A percentile compares a stretch with the other conserved stretches of the same genome.
phyloP scores from a whole-genome alignment of 1,140 invertebrate species.

The Sarcophaga bullata region DNA sequence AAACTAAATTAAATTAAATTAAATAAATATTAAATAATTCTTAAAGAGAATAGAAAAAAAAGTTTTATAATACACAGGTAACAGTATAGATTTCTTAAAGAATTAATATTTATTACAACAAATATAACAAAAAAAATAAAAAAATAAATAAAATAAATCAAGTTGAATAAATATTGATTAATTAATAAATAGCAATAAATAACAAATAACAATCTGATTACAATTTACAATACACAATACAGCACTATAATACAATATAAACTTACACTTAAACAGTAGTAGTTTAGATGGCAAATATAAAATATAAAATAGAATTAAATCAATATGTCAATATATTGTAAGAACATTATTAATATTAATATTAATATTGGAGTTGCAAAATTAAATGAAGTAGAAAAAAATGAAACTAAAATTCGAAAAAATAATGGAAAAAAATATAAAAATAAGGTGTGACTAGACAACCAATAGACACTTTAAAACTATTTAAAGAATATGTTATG shows the following conservation, averaged over 20 bases:
- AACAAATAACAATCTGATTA: conserved; percentile 19
- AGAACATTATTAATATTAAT: background rate
- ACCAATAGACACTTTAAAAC: conserved; percentile 13
- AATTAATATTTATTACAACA: conserved; percentile 11
- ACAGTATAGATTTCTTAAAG: background rate
- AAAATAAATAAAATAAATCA: too few species aligned
- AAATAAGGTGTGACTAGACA: conserved; percentile 37
- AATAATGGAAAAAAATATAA: background rate
- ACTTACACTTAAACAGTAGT: too few species aligned
- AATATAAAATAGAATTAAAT: background rate
- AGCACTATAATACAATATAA: too few species aligned
- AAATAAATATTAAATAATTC: conserved; percentile 15
- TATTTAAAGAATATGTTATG: background rate
- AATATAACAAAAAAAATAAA: background rate
- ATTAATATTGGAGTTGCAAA: background rate
- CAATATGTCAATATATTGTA: background rate
- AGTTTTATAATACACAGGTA: background rate
- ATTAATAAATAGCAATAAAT: conserved; percentile 2
- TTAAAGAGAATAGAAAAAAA: background rate
- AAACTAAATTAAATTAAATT: background rate
- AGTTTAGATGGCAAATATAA: too few species aligned
- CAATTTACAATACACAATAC: background rate
- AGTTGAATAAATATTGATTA: background rate
- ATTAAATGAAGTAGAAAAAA: too few species aligned
- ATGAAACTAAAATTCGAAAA: background rate